Percentiles rank a stretch among this genome's conserved stretches.
These are phyloP conservation scores for Myotis findleyi DNA, from an alignment of 2,797 vertebrate species.

Conservation along the genomic window DNA sequence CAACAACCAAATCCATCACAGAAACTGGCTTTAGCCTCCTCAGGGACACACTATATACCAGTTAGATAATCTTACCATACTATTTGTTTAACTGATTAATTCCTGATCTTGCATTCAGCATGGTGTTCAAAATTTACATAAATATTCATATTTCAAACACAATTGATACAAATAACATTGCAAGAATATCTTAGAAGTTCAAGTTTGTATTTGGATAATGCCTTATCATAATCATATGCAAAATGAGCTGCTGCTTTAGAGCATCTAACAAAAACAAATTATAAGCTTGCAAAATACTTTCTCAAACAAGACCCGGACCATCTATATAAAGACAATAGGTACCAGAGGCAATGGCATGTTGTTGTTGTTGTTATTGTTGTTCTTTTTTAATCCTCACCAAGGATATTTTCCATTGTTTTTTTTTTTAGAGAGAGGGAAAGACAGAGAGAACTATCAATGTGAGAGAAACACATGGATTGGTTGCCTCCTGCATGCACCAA, in stretches of 20 bases:
- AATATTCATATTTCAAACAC: neutral
- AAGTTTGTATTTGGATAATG: conserved; percentile 16
- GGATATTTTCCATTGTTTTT: no score
- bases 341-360: neutral
- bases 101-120: neutral
- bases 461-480: no score
- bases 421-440: no score
- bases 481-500: no score
- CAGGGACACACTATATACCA: neutral
- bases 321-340: neutral
- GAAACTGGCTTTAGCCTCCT: neutral
- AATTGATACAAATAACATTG: neutral
- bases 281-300: neutral
- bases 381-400: no score
- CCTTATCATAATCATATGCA: neutral
- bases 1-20: neutral
- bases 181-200: neutral
- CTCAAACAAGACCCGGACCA: neutral
- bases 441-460: no score
- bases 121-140: neutral
- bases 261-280: neutral
- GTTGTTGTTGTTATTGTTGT: neutral
- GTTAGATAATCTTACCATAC: neutral
- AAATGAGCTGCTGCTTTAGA: neutral
- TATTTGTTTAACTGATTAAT: conserved; percentile 2